These are phyloP conservation scores for Mus minutoides DNA, from an alignment of 2,797 vertebrate genomes.

Conservation along the genomic window DNA sequence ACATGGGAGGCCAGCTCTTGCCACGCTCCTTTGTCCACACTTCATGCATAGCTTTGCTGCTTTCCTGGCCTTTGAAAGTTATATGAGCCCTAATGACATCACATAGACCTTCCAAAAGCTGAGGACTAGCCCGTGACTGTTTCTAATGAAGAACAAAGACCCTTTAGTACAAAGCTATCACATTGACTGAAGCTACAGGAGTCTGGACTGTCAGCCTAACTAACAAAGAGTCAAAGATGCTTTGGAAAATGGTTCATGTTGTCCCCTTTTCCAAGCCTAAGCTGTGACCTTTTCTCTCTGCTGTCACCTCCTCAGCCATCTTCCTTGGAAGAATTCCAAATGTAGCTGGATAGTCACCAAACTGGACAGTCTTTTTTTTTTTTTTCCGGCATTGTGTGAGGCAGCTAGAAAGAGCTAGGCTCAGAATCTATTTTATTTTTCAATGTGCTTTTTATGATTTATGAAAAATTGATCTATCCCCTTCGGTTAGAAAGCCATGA, in stretches of 20 bases:
- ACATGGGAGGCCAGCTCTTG: background rate
- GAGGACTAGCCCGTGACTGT: background rate
- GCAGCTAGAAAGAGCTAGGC: constrained; percentile 2
- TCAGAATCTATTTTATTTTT: constrained; percentile 66
- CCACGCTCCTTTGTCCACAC: background rate
- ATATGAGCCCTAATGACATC: background rate
- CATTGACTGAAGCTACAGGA: background rate
- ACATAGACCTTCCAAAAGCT: background rate
- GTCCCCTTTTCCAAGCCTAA: background rate
- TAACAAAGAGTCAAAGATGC: background rate
- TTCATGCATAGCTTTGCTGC: background rate
- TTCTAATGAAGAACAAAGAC: constrained; percentile 45
- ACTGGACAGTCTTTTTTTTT: constrained; percentile 16
- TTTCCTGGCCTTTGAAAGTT: background rate
- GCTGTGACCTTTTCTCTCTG: background rate
- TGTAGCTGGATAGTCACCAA: constrained; percentile 6
- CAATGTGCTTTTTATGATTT: constrained; percentile 69
- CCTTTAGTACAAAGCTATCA: background rate
- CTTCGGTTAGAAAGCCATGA: constrained; percentile 70
- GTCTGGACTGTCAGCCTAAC: background rate
- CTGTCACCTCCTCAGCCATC: background rate
- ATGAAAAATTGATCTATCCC: constrained; percentile 72
- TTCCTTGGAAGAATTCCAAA: constrained; percentile 43
- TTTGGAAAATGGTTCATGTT: background rate
- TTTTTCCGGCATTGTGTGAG: background rate